These are phyloP conservation scores for Apomyelois bistriatella DNA, from an alignment of 2,888 invertebrate genomes.

Conservation along the genomic window DNA sequence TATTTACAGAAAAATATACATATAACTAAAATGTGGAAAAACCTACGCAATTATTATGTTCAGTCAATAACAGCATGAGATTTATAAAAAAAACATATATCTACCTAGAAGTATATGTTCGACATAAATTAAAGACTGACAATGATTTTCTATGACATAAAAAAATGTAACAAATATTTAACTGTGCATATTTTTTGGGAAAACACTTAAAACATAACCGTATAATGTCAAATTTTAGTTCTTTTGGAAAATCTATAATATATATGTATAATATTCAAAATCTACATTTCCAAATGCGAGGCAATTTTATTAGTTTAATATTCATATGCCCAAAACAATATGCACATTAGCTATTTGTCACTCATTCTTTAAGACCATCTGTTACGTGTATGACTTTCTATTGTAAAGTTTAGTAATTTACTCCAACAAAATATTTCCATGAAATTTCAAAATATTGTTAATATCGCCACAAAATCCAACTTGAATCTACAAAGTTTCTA, in stretches of 20 bases:
- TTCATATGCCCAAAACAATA: constrained; percentile 52
- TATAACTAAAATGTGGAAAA: constrained; percentile 19
- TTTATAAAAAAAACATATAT: not conserved
- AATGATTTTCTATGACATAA: not conserved
- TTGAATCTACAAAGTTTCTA: constrained; percentile 56
- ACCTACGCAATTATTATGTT: not conserved
- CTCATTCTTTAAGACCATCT: constrained; percentile 56
- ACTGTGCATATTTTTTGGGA: constrained; percentile 57
- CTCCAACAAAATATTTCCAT: constrained; percentile 27
- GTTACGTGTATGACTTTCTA: constrained; percentile 58
- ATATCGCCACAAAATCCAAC: constrained; percentile 73
- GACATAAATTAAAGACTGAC: too few relatives aligned
- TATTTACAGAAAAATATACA: constrained; percentile 44
- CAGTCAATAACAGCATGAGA: not conserved
- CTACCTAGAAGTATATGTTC: too few relatives aligned
- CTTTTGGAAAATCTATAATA: constrained; percentile 71
- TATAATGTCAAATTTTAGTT: constrained; percentile 62
- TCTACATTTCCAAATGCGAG: constrained; percentile 80
- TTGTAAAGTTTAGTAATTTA: constrained; percentile 42
- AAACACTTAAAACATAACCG: constrained; percentile 62
- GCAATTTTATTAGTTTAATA: constrained; percentile 73
- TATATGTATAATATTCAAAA: constrained; percentile 70
- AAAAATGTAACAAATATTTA: constrained; percentile 19
- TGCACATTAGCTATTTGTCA: constrained; percentile 40
- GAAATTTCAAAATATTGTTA: constrained; percentile 40